Evolutionary conservation across 2,113 vertebrate genomes (phyloP).

Genomic region (Nothocercus nigrocapillus): DNA sequence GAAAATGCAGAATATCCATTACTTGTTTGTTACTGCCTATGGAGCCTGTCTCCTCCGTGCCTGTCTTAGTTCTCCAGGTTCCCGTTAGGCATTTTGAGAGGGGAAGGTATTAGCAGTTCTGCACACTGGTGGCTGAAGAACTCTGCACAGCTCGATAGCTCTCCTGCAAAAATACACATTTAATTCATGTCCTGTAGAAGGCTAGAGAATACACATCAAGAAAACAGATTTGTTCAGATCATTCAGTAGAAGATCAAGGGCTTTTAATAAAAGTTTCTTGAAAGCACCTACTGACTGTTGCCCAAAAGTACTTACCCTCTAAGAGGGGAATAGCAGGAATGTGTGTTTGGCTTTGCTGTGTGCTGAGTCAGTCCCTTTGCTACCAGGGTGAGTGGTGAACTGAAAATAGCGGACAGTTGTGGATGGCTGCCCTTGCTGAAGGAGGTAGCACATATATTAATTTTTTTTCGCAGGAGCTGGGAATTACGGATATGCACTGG

Average conservation of each 20-base stretch:
- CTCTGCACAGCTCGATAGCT: not conserved
- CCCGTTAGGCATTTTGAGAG: not conserved
- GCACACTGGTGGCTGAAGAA: not conserved
- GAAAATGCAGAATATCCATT: not conserved
- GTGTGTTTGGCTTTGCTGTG: not conserved
- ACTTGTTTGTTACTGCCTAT: not conserved
- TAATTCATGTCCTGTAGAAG: not conserved
- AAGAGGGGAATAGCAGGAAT: not conserved
- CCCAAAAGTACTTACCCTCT: not conserved
- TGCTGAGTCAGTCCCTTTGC: not conserved
- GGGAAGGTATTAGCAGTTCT: not conserved
- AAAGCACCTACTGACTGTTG: not conserved
- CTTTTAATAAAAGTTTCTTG: constrained; percentile 4
- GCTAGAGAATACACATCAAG: not conserved
- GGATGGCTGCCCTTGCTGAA: not conserved
- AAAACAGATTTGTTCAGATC: not conserved
- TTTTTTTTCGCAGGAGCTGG: not conserved
- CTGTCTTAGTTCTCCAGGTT: not conserved
- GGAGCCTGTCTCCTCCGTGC: not conserved
- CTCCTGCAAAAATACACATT: not conserved
- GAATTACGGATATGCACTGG: not conserved
- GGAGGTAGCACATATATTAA: not conserved
- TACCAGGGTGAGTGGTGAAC: not conserved
- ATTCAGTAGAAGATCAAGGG: not conserved
- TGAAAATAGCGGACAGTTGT: not conserved